phyloP scores from a whole-genome alignment of 1,140 invertebrate genomes.

The Drosophila aff. region DNA sequence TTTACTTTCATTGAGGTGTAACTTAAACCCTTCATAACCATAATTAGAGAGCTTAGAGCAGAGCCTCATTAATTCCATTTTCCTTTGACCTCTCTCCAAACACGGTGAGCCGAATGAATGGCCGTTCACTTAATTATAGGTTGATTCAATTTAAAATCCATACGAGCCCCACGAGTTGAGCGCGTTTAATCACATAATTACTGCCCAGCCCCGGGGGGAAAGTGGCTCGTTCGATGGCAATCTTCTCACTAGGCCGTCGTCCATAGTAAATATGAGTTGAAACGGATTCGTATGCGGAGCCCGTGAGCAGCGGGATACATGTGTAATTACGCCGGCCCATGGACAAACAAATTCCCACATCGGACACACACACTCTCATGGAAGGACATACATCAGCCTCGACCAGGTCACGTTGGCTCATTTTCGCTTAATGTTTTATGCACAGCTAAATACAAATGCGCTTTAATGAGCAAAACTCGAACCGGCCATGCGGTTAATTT shows the following conservation, averaged over 20 bases:
- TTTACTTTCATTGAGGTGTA: too few species aligned
- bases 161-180: constrained; percentile 21
- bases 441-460: constrained; percentile 81
- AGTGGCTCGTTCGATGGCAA: constrained; percentile 12
- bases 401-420: constrained; percentile 71
- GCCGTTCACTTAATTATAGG: constrained; percentile 34
- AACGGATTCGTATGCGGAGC: constrained; percentile 21
- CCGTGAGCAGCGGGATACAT: constrained; percentile 22
- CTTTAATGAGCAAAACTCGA: constrained; percentile 71
- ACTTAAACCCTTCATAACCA: too few species aligned
- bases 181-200: constrained; percentile 56
- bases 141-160: constrained; percentile 54
- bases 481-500: constrained; percentile 74
- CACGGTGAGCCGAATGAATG: background rate
- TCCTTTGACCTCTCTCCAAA: background rate
- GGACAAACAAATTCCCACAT: constrained; percentile 23
- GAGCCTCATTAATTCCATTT: background rate
- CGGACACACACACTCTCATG: constrained; percentile 2
- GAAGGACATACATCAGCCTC: constrained; percentile 29
- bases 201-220: constrained; percentile 21
- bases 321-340: constrained; percentile 39
- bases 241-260: constrained; percentile 10
- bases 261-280: constrained; percentile 49
- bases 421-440: constrained; percentile 81
- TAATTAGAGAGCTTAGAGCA: background rate